These are phyloP conservation scores for Phylloscopus trochilus DNA, from an alignment of 2,113 vertebrate genomes.

Conservation along the genomic window DNA sequence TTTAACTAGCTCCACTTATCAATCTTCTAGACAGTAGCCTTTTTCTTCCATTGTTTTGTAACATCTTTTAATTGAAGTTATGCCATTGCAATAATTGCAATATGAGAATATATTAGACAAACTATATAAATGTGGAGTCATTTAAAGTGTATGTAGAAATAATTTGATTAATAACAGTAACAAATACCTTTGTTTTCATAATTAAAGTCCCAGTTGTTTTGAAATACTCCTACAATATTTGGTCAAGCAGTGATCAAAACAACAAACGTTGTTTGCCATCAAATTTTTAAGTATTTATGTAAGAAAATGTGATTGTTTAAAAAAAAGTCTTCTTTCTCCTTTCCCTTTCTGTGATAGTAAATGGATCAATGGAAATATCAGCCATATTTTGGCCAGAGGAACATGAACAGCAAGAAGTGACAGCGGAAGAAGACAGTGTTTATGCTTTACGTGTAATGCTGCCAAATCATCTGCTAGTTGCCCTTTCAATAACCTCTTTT, in stretches of 20 bases:
- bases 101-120: not conserved
- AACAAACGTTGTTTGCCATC: not conserved
- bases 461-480: not conserved
- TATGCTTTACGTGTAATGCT: not conserved
- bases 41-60: not conserved
- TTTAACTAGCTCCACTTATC: not conserved
- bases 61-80: not conserved
- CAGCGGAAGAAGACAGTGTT: not conserved
- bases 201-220: not conserved
- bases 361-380: not conserved
- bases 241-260: not conserved
- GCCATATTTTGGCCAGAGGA: not conserved
- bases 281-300: not conserved
- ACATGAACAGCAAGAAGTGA: not conserved
- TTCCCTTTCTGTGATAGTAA: not conserved
- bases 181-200: not conserved
- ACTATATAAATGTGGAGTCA: not conserved
- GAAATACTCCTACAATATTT: not conserved
- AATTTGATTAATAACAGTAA: not conserved
- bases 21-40: not conserved
- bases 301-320: not conserved
- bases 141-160: not conserved
- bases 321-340: not conserved
- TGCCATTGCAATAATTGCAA: not conserved
- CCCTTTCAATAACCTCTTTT: constrained; percentile 32